Evolutionary conservation across 2,797 vertebrate species (phyloP), one percentile per base, ranked within the genome.

Genomic region (Gouania willdenowi): DNA sequence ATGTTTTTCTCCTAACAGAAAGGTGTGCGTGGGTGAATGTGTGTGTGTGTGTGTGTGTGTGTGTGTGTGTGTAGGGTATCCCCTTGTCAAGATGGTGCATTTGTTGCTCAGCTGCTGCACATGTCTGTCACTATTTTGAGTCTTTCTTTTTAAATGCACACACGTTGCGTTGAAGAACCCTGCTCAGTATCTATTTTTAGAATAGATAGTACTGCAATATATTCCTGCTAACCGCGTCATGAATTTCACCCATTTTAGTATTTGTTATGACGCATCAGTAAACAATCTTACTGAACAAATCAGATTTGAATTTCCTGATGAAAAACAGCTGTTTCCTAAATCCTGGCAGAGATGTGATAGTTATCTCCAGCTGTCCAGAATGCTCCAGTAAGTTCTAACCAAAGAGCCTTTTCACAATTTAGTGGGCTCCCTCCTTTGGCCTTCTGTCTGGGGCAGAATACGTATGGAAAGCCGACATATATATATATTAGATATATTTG

Each of bases 321-420:
- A n/a, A n/a, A n/a, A n/a, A n/a, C n/a, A 10, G 20, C 48, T 8
- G 14, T 18, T 1, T 16, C 41, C 54, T 16, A 66, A 63, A 66
- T 71, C 62, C 48, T 41, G 51, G 66, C 60, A 38, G 40, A 47
- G 43, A 27, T 46, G 11, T 7, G 4, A 49, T 52, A 58, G 54
- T 55, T 66, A 36, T 59, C 38, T 47, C 61, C 78, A 80, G 72
- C 79, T 81, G 78, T 59, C 52, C 42, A 3, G 51, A 74, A 74
- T 61, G 67, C 78, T 66, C 55, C 28, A 3, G 15, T 74, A 58
- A 79, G 10, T 80, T 71, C 37, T 66, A 70, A 76, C 66, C 71
- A 4, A 0, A 52, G 51, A 34, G 38, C 38, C 46, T 27, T 24
- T 12, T 29, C 44, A 23, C 5, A 2, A 50, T 50, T 44, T 60